These are phyloP conservation scores for Taxidea taxus DNA, from an alignment of 2,113 vertebrate species.

Conservation along the genomic window DNA sequence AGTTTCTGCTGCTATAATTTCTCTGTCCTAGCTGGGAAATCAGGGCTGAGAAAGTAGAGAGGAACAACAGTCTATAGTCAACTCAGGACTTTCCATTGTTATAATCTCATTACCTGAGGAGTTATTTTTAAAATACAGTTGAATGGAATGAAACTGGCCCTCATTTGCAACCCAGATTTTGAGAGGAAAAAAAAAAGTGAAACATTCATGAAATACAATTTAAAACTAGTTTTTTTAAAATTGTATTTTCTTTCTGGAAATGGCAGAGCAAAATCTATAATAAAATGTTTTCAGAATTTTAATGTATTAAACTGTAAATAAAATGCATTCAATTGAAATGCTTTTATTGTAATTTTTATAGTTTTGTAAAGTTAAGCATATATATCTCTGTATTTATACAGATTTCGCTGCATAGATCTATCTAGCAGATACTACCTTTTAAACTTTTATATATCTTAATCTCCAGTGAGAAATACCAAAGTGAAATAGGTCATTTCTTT, in stretches of 20 bases:
- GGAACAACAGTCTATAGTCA: background rate
- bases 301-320: background rate
- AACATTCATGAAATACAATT: background rate
- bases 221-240: background rate
- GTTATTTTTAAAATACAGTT: background rate
- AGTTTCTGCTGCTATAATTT: background rate
- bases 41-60: background rate
- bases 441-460: constrained; percentile 56
- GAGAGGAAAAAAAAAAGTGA: background rate
- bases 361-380: background rate
- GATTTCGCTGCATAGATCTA: background rate
- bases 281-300: constrained; percentile 17
- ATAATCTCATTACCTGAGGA: background rate
- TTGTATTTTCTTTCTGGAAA: constrained; percentile 21
- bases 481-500: constrained; percentile 71
- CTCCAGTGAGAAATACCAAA: constrained; percentile 13
- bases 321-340: constrained; percentile 10
- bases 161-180: background rate
- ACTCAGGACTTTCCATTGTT: background rate
- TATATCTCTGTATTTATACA: background rate
- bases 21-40: background rate
- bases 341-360: background rate
- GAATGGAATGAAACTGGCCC: background rate
- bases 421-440: background rate
- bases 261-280: background rate